phyloP scores from a whole-genome alignment of 2,113 vertebrate species.

The Callorhinus ursinus region DNA sequence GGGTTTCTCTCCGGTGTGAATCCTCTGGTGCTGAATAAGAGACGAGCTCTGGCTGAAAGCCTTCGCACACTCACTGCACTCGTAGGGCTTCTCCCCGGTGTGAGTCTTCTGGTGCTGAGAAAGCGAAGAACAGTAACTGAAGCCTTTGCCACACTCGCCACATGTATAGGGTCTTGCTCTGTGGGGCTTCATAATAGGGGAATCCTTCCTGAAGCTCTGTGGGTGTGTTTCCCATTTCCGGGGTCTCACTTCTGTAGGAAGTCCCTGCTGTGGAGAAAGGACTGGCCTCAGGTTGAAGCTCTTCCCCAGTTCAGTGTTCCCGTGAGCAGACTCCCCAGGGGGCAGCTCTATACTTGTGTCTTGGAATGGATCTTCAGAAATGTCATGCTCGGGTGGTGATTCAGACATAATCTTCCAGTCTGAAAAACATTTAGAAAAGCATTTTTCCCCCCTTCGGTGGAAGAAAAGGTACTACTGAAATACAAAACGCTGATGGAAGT shows the following conservation, averaged over 20 bases:
- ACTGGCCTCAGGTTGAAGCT: conserved; percentile 55
- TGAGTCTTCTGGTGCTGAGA: conserved; percentile 68
- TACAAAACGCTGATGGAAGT: not conserved
- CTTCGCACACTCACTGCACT: conserved; percentile 52
- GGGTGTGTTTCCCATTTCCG: not conserved
- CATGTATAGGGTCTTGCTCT: not conserved
- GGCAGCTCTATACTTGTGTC: not conserved
- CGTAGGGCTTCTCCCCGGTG: conserved; percentile 63
- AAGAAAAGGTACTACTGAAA: not conserved
- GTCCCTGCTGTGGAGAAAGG: conserved; percentile 18
- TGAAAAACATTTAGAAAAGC: conserved; percentile 29
- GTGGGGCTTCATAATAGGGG: not conserved
- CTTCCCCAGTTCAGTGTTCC: not conserved
- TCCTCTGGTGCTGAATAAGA: conserved; percentile 61
- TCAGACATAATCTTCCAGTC: not conserved
- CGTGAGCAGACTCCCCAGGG: not conserved
- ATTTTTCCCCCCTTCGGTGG: not conserved
- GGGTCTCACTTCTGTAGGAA: conserved; percentile 38
- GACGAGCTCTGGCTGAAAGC: conserved; percentile 65
- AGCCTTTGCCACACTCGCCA: conserved; percentile 51
- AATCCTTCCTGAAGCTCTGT: not conserved
- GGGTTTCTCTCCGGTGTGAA: conserved; percentile 56
- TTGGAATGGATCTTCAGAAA: conserved; percentile 4
- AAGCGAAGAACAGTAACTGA: conserved; percentile 67
- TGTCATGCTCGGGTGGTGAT: not conserved